These are phyloP conservation scores for Stenoptilia bipunctidactyla DNA, from an alignment of 2,888 invertebrate genomes.

Conservation along the genomic window DNA sequence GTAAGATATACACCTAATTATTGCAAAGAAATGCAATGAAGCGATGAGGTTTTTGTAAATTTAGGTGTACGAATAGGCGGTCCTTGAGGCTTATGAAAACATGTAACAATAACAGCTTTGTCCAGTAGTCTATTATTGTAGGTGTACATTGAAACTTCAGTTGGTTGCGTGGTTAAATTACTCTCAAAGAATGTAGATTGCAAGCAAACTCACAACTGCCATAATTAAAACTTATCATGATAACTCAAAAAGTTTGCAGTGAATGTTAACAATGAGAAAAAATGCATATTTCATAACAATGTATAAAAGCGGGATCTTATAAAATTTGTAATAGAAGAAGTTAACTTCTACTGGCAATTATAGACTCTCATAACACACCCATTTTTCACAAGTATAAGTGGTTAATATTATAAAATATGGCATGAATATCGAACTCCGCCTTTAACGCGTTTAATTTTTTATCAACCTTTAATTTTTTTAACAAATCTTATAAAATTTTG, in stretches of 20 bases:
- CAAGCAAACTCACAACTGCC: too few species aligned
- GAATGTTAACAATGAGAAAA: too few species aligned
- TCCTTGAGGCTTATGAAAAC: constrained; percentile 63
- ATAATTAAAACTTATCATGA: too few species aligned
- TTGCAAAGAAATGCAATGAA: constrained; percentile 51
- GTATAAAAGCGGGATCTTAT: too few species aligned
- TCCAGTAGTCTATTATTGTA: constrained; percentile 35
- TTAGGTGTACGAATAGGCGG: constrained; percentile 37
- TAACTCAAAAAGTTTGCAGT: too few species aligned
- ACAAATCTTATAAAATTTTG: constrained; percentile 44
- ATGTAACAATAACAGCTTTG: constrained; percentile 39
- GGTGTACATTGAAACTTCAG: constrained; percentile 17
- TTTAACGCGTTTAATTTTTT: constrained; percentile 34
- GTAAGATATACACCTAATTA: constrained; percentile 69
- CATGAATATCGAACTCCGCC: constrained; percentile 37
- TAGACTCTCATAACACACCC: constrained; percentile 47
- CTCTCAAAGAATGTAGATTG: constrained; percentile 2
- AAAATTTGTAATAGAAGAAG: too few species aligned
- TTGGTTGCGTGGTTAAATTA: neutral
- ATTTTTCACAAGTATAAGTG: constrained; percentile 55
- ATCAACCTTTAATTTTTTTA: constrained; percentile 44
- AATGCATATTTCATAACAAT: too few species aligned
- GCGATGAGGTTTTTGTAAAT: constrained; percentile 46
- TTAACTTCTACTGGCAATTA: constrained; percentile 47
- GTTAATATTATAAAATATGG: constrained; percentile 67